A percentile compares a stretch with the other conserved stretches of the same genome.
phyloP scores from a whole-genome alignment of 2,113 vertebrate genomes.

The Chinchilla lanigera region DNA sequence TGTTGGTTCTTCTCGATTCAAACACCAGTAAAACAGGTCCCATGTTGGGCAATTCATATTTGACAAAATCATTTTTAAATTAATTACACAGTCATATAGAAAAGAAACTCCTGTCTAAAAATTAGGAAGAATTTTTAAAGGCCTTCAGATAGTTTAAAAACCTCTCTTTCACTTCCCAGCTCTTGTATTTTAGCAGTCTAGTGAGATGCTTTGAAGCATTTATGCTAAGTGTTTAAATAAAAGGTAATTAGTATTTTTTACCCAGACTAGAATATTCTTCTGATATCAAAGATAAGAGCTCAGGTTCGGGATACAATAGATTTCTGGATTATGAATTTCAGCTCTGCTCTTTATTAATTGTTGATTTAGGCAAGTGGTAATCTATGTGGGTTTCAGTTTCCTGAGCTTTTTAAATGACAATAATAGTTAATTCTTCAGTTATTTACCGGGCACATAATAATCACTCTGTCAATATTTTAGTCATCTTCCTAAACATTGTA shows the following conservation, averaged over 20 bases:
- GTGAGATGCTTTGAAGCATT: constrained; percentile 16
- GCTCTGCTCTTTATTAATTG: constrained; percentile 41
- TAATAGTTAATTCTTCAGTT: not conserved
- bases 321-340: not conserved
- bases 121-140: not conserved
- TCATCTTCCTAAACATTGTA: constrained; percentile 7
- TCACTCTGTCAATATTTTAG: constrained; percentile 29
- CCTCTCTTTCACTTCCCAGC: not conserved
- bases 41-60: not conserved
- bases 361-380: constrained; percentile 36
- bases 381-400: constrained; percentile 6
- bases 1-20: constrained; percentile 47
- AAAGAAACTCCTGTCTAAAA: constrained; percentile 38
- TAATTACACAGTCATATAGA: constrained; percentile 3
- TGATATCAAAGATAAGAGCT: not conserved
- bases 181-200: not conserved
- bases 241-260: constrained; percentile 11
- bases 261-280: not conserved
- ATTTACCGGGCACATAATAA: not conserved
- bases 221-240: constrained; percentile 20
- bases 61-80: constrained; percentile 33
- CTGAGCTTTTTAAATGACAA: constrained; percentile 12
- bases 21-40: constrained; percentile 45
- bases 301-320: not conserved
- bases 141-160: not conserved